A percentile compares a stretch with the other conserved stretches of the same genome.
These are phyloP conservation scores for Hoplodrina ambigua DNA, from an alignment of 2,888 invertebrate species.

Conservation along the genomic window DNA sequence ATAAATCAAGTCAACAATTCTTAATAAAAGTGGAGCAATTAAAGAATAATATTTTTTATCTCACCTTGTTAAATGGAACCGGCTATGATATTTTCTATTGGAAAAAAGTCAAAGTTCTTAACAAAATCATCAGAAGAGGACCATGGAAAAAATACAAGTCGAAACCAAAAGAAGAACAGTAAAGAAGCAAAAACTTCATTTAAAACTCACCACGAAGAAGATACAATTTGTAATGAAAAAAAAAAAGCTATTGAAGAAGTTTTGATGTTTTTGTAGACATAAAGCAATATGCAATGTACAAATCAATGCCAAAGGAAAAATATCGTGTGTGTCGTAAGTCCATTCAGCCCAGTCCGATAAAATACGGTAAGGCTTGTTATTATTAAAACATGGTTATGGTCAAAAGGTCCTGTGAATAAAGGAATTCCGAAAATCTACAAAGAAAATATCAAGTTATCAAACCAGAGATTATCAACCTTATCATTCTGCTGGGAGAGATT, in stretches of 20 bases:
- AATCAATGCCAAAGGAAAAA: slow-evolving; percentile 53
- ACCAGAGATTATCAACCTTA: neutral
- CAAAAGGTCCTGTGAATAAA: slow-evolving; percentile 81
- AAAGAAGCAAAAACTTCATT: neutral
- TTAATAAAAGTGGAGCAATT: slow-evolving; percentile 2
- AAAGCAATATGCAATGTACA: slow-evolving; percentile 43
- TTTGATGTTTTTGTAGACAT: slow-evolving; percentile 34
- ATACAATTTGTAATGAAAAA: slow-evolving; percentile 7
- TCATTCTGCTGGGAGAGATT: neutral
- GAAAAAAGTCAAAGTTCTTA: neutral
- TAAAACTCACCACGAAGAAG: slow-evolving; percentile 20
- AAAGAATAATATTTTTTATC: slow-evolving; percentile 10
- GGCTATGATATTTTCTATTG: slow-evolving; percentile 4
- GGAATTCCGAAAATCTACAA: slow-evolving; percentile 40
- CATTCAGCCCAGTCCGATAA: slow-evolving; percentile 85
- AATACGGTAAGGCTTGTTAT: slow-evolving; percentile 80
- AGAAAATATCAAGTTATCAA: neutral
- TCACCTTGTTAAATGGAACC: slow-evolving; percentile 1
- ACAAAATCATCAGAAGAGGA: slow-evolving; percentile 17
- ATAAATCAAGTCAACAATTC: slow-evolving; percentile 3
- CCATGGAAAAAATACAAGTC: slow-evolving; percentile 1
- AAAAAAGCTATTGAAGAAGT: slow-evolving; percentile 35
- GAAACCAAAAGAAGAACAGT: slow-evolving; percentile 2
- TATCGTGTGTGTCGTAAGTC: slow-evolving; percentile 80
- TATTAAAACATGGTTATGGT: slow-evolving; percentile 66